phyloP scores from a whole-genome alignment of 2,113 vertebrate genomes.

The Rhinoptilus africanus region DNA sequence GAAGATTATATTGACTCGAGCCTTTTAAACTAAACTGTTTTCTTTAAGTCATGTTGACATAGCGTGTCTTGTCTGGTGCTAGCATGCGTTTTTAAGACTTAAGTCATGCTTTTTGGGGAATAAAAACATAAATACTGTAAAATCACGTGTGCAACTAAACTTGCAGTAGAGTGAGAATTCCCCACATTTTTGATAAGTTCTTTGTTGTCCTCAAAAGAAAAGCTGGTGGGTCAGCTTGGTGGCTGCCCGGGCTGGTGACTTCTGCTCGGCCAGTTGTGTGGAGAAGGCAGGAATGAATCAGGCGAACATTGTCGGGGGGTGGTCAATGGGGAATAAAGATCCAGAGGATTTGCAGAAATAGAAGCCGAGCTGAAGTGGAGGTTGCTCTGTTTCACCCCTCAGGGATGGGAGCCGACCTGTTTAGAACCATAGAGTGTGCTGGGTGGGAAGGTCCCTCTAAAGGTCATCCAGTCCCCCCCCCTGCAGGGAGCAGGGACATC shows the following conservation, averaged over 20 bases:
- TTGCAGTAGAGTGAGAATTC: not conserved
- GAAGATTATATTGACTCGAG: not conserved
- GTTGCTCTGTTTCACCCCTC: too few species aligned
- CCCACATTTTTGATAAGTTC: not conserved
- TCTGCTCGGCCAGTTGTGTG: not conserved
- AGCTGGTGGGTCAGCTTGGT: not conserved
- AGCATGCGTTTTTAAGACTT: not conserved
- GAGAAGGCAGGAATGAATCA: not conserved
- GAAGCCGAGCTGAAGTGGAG: not conserved
- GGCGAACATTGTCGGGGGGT: not conserved
- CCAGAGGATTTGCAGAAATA: not conserved
- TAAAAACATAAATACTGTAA: not conserved
- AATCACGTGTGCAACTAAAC: rapidly evolving
- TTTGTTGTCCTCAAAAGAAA: not conserved
- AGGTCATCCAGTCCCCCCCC: too few species aligned
- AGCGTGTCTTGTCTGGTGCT: not conserved
- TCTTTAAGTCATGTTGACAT: not conserved
- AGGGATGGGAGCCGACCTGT: not conserved
- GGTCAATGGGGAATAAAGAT: not conserved
- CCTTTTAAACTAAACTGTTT: not conserved
- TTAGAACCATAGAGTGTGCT: too few species aligned
- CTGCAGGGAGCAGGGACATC: too few species aligned
- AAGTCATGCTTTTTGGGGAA: not conserved
- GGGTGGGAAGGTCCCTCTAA: too few species aligned
- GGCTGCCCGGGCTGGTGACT: rapidly evolving